Conservation (phyloP, 1,140 invertebrate species). For the Schlechtendalia chinensis region DNA sequence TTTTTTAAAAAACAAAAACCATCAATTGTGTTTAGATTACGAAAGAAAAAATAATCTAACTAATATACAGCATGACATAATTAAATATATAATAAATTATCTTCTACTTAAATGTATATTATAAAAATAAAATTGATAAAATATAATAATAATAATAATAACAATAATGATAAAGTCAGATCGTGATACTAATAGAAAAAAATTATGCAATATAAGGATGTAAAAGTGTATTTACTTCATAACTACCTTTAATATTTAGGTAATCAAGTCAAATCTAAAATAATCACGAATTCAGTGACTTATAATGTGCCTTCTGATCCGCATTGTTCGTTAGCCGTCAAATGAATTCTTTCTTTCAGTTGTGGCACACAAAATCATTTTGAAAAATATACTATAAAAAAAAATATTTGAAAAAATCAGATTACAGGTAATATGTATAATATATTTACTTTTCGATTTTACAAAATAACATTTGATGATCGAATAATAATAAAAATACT, state of each 20-base stretch:
- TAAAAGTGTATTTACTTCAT: constrained; percentile 17
- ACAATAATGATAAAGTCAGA: neutral
- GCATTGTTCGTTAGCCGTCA: constrained; percentile 6
- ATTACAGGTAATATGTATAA: neutral
- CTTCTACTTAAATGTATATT: neutral
- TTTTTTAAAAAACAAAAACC: neutral
- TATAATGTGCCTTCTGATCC: neutral
- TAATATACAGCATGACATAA: constrained; percentile 8
- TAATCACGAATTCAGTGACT: constrained; percentile 13
- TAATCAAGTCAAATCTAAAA: constrained; percentile 35
- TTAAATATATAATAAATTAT: neutral
- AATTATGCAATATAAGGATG: neutral
- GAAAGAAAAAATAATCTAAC: constrained; percentile 11
- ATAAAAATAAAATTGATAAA: neutral
- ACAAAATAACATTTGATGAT: too few species aligned
- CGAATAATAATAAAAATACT: too few species aligned
- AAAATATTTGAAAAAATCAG: constrained; percentile 17
- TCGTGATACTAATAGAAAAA: constrained; percentile 5
- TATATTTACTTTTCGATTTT: neutral
- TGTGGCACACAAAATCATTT: constrained; percentile 30
- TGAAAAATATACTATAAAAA: constrained; percentile 37
- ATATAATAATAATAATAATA: neutral
- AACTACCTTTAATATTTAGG: constrained; percentile 33
- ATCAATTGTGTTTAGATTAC: neutral
- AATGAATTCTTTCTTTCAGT: constrained; percentile 31